Evolutionary conservation across 2,888 invertebrate genomes (phyloP).

Genomic region (Seira ritae): DNA sequence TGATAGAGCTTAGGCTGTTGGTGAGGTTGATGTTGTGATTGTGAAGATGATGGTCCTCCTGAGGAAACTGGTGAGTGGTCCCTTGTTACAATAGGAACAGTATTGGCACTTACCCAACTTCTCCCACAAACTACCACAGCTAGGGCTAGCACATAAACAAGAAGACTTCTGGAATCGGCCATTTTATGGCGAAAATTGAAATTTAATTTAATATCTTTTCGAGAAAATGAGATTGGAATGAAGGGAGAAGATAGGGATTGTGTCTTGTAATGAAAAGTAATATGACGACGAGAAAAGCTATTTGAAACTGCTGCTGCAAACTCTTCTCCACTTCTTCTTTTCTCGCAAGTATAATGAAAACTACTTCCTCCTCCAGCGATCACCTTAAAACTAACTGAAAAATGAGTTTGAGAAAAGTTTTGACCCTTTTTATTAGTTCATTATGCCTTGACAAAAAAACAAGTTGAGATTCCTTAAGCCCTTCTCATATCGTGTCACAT

Average conservation of each 20-base stretch:
- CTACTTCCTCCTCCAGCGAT: constrained; percentile 18
- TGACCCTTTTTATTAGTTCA: constrained; percentile 47
- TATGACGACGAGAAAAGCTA: constrained; percentile 38
- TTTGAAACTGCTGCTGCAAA: constrained; percentile 50
- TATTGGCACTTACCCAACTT: constrained; percentile 57
- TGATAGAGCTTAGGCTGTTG: neutral
- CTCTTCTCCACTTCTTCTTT: constrained; percentile 12
- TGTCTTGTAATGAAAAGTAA: constrained; percentile 48
- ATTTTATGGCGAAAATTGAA: constrained; percentile 64
- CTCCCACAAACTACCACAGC: constrained; percentile 39
- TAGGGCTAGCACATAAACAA: constrained; percentile 57
- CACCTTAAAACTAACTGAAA: constrained; percentile 48
- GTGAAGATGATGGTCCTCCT: constrained; percentile 31
- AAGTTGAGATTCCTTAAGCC: neutral
- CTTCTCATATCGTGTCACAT: neutral
- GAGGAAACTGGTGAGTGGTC: constrained; percentile 9
- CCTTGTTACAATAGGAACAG: constrained; percentile 21
- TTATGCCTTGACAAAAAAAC: constrained; percentile 20
- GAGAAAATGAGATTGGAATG: constrained; percentile 48
- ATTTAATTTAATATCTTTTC: constrained; percentile 61
- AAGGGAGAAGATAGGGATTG: neutral
- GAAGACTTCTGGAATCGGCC: constrained; percentile 59
- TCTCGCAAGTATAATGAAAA: neutral
- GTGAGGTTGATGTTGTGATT: constrained; percentile 29
- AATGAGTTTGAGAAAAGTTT: constrained; percentile 44